Conservation (phyloP, 2,113 vertebrate genomes). For the Rhizomys pruinosus region DNA sequence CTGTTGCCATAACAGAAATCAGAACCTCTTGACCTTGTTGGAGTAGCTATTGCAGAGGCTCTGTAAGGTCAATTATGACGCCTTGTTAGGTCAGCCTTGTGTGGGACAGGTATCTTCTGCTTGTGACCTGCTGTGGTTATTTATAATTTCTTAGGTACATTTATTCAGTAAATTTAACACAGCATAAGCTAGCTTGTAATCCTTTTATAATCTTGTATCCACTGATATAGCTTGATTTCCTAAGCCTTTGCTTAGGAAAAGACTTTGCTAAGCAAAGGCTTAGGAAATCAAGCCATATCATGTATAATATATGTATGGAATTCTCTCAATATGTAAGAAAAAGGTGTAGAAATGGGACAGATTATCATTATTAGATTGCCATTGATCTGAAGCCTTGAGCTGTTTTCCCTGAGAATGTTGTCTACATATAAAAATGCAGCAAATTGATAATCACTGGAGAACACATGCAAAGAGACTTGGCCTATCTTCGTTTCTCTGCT, state of each 20-base stretch:
- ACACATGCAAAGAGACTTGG: not conserved
- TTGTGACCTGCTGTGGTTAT: not conserved
- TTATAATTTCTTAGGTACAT: not conserved
- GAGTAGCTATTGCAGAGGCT: not conserved
- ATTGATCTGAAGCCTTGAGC: not conserved
- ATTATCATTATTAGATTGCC: not conserved
- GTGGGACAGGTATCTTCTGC: not conserved
- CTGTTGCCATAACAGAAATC: conserved; percentile 56
- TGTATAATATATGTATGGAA: not conserved
- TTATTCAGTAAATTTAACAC: not conserved
- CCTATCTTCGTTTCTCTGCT: not conserved
- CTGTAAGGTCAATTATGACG: not conserved
- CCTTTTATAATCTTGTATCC: not conserved
- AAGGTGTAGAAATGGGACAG: not conserved
- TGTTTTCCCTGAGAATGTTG: not conserved
- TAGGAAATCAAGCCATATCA: not conserved
- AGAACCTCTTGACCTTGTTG: conserved; percentile 50
- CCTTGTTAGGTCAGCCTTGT: not conserved
- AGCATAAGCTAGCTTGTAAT: not conserved
- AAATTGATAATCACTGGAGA: not conserved
- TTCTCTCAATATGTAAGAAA: not conserved
- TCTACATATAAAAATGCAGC: not conserved
- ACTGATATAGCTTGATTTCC: not conserved
- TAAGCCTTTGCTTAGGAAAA: too few species aligned
- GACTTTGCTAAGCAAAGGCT: too few species aligned